Base-by-base conservation (phyloP, 2,113 vertebrate genomes). In the Menidia beryllina region DNA sequence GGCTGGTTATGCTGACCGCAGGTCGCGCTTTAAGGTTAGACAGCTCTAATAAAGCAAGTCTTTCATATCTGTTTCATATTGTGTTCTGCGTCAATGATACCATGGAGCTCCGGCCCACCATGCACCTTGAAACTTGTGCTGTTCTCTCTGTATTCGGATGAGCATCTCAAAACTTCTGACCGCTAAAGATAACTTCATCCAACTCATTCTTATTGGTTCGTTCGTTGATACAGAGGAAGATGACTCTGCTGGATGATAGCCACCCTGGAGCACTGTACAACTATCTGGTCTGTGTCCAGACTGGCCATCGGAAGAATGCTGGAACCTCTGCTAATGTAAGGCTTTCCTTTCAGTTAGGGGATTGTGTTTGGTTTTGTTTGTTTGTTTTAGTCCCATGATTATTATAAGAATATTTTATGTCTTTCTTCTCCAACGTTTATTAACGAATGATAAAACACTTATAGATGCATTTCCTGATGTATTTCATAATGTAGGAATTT, bases 171-270 rank as follows among this genome's bases (percentile, higher is more conserved):
- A 43, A 43, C 14, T 4, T 43, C 14, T 15, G 4, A 3, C 14
- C 19, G 3, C 19, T n/a, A 11, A 30, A 30, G n/a, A n/a, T 1
- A 11, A 10, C 13, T 27, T 7, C 24, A 59, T 23, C 27, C 14
- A 19, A 24, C 13, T 58, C 6, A 38, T 39, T 53, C 19, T 19
- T 24, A 26, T 58, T 41, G 23, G 39, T 43, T 6, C 17, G 49
- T 2, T 15, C 78, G 54, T 56, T 59, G 62, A 3, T 69, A 13
- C 83, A 96, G 95, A 93, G 93, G 55, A 95, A 94, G 79, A 89
- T 96, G 52, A 94, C 95, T 0, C 63, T 95, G 41, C 87, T 96
- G 86, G 86, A 89, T 21, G 95, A 96, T 84, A 95, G 89, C 38
- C 93, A 94, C 57, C 88, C 93, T 7, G 83, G 86, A 13, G 92